phyloP scores from a whole-genome alignment of 2,113 vertebrate species.

The Python bivittatus region DNA sequence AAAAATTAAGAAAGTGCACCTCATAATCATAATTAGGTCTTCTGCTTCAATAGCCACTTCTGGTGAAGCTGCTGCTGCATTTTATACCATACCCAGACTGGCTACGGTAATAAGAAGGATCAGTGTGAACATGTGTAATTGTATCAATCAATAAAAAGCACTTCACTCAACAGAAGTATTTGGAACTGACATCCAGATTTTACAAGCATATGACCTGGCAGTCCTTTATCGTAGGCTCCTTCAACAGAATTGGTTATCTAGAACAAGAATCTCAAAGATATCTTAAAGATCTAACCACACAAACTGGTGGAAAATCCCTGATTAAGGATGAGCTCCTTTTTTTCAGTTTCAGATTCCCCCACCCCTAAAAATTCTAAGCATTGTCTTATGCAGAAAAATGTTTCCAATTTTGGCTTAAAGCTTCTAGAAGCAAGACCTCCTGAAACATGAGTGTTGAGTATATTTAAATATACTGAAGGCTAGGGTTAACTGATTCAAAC shows the following conservation, averaged over 20 bases:
- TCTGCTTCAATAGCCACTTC: neutral
- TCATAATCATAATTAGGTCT: neutral
- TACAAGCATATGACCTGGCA: neutral
- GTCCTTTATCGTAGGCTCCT: neutral
- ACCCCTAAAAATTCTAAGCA: neutral
- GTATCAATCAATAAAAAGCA: neutral
- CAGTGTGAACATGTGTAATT: neutral
- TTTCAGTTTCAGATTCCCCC: neutral
- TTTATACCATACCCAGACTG: neutral
- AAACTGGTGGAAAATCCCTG: neutral
- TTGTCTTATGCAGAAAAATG: neutral
- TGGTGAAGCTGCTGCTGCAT: neutral
- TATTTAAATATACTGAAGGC: neutral
- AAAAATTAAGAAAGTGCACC: neutral
- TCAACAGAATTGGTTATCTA: neutral
- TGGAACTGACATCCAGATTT: neutral
- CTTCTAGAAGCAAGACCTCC: neutral
- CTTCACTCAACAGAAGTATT: neutral
- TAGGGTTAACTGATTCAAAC: neutral
- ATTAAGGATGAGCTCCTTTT: neutral
- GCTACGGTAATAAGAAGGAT: neutral
- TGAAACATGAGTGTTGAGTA: neutral
- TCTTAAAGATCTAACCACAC: neutral
- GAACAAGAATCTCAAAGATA: neutral
- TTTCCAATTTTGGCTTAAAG: neutral